Evolutionary conservation across 2,888 invertebrate genomes (phyloP), one percentile per base, ranked within the genome.

Genomic region (Amaurobius ferox): DNA sequence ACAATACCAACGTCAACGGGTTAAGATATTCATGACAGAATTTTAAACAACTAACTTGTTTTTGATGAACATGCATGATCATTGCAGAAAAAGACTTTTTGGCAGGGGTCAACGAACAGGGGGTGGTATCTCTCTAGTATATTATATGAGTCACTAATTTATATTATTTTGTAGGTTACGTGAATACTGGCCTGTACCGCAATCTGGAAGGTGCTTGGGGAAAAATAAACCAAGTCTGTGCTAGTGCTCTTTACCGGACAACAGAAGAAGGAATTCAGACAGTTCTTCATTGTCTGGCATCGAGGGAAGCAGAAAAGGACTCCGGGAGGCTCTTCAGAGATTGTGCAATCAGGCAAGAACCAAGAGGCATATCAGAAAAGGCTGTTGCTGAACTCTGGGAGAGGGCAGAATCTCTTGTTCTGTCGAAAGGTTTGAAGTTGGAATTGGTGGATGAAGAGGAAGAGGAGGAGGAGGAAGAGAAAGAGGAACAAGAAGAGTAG

Each of bases 251-350:
- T 28, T 86, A 85, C 68, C 30, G 87, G 19, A 87, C 85, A 3
- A 64, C 87, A 9, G 86, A 87, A 39, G 85, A 87, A 71, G 88
- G 87, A 0, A 85, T 87, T 11, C 88, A 88, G 61, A 88, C 86
- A 16, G 79, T 85, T 13, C 48, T 88, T 2, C 67, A 88, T 35
- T 87, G 87, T 13, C 30, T 87, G 11, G 23, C 72, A 13, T 67
- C 72, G 19, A 79, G 71, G 16, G 87, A 87, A 26, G 81, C 86
- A 13, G 62, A 76, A 26, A 78, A 72, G 19, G 74, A 83, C 11
- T 74, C 81, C 2, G 88, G 88, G 0, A 55, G 32, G 13, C 32
- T 88, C 9, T 88, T 77, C 40, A 73, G 74, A 19, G 88, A 88
- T 40, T 88, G 88, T 32, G 39, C 64, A 11, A 2, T 30, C 0